Evolutionary conservation across 2,113 vertebrate genomes (phyloP).

Genomic region (Petrocephalus microphthalmus): DNA sequence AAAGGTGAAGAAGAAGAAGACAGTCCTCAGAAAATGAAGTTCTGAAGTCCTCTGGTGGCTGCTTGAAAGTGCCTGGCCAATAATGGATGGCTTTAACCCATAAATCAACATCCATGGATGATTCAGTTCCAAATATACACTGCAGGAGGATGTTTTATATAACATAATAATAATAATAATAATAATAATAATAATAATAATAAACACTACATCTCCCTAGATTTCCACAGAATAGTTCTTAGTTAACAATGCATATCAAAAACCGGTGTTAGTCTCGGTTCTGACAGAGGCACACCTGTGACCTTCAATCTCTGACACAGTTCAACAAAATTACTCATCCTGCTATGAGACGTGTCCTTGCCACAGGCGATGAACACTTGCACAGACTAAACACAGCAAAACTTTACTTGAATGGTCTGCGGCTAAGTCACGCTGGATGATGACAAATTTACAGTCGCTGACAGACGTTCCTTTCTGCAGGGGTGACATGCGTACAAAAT

Average conservation of each 20-base stretch:
- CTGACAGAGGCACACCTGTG: background rate
- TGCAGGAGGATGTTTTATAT: background rate
- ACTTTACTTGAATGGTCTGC: background rate
- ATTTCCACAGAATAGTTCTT: background rate
- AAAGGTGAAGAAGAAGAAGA: background rate
- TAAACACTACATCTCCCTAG: background rate
- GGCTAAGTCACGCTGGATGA: background rate
- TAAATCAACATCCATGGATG: background rate
- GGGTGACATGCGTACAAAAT: background rate
- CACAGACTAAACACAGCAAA: background rate
- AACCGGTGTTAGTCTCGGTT: background rate
- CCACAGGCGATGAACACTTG: background rate
- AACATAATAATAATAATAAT: background rate
- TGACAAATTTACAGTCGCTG: background rate
- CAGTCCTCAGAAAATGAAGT: background rate
- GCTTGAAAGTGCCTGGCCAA: background rate
- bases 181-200: background rate
- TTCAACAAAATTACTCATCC: constrained; percentile 9
- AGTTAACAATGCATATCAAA: background rate
- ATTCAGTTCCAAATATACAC: background rate
- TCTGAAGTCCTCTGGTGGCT: background rate
- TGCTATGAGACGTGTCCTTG: background rate
- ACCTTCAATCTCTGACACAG: background rate
- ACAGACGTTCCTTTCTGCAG: background rate
- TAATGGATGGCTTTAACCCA: background rate